Evolutionary conservation across 2,888 invertebrate genomes (phyloP).

Genomic region (Caenorhabditis zanzibari): DNA sequence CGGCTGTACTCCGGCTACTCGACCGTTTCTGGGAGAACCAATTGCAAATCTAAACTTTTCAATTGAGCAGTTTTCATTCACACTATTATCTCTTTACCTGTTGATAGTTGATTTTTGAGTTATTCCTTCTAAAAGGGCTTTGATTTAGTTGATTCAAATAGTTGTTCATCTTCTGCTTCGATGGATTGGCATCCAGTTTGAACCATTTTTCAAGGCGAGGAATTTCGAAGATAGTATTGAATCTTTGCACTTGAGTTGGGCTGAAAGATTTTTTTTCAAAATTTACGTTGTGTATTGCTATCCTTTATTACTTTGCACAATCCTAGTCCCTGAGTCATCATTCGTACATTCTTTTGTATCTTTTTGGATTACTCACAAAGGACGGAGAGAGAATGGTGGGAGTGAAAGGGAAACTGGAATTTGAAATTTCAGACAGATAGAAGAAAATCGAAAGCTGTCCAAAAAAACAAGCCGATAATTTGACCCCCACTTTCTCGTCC

Average conservation of each 20-base stretch:
- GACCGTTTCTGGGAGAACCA: slow-evolving; percentile 94
- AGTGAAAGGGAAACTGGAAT: slow-evolving; percentile 26
- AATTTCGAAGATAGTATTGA: slow-evolving; percentile 88
- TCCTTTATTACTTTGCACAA: slow-evolving; percentile 36
- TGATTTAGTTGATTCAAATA: slow-evolving; percentile 95
- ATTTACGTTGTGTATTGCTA: neutral
- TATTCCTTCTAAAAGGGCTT: slow-evolving; percentile 89
- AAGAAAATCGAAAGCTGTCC: slow-evolving; percentile 1
- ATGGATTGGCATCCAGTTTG: slow-evolving; percentile 94
- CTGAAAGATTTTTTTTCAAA: no score
- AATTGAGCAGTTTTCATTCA: neutral
- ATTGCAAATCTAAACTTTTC: slow-evolving; percentile 81
- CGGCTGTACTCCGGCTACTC: slow-evolving; percentile 35
- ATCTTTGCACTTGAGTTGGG: slow-evolving; percentile 74
- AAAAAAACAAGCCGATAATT: slow-evolving; percentile 48
- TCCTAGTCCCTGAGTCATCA: slow-evolving; percentile 11
- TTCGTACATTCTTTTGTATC: neutral
- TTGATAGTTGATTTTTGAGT: slow-evolving; percentile 78
- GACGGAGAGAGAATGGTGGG: neutral
- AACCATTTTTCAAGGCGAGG: slow-evolving; percentile 98
- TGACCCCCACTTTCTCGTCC: slow-evolving; percentile 30
- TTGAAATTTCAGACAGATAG: neutral
- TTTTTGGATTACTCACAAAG: slow-evolving; percentile 47
- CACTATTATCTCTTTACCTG: slow-evolving; percentile 59
- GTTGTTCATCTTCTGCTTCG: slow-evolving; percentile 95